Evolutionary conservation across 2,113 vertebrate genomes (phyloP), one percentile per base, ranked within the genome.

Genomic region (Bubo bubo): DNA sequence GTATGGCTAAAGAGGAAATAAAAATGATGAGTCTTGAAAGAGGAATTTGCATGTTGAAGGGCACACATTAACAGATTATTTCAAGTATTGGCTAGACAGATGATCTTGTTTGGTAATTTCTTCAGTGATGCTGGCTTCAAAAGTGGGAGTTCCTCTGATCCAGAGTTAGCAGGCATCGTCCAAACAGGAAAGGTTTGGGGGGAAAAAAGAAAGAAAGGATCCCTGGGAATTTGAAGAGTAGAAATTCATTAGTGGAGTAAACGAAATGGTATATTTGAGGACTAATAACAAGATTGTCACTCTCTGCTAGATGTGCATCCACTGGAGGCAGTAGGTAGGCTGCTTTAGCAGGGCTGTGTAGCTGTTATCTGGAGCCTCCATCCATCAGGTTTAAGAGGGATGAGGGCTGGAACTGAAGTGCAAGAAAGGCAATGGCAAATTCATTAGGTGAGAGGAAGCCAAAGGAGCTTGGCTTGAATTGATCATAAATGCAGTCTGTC

Each of bases 21-120:
- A 96, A 96, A 96, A 91, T 74, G 12, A 88, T 87, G 85, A 86
- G 71, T 83, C 92, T 86, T 95, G 88, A 83, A 86, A 88, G 80
- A 94, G 60, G 73, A 91, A 93, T 94, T 87, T 95, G 62, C 70
- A 32, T 93, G 73, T 87, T 96, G 92, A 96, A 97, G 90, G 95
- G 62, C 70, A 90, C 41, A 32, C 43, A 30, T 90, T 91, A 91
- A 43, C 52, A 87, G 47, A 76, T 93, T 90, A 62, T 85, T 82
- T 93, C 77, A 75, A 76, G 49, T 87, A n/a, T 67, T 91, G 84
- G 49, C 52, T 75, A 85, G 94, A 91, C 30, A 94, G 68, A 82
- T 68, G 7, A 41, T 80, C 41, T 81, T 94, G 21, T 60, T 72
- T 19, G 22, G 45, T 93, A 35, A 1, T 75, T 91, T 91, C 60